Evolutionary conservation across 2,888 invertebrate species (phyloP).

Genomic region (Scaptomyza caliginosa): DNA sequence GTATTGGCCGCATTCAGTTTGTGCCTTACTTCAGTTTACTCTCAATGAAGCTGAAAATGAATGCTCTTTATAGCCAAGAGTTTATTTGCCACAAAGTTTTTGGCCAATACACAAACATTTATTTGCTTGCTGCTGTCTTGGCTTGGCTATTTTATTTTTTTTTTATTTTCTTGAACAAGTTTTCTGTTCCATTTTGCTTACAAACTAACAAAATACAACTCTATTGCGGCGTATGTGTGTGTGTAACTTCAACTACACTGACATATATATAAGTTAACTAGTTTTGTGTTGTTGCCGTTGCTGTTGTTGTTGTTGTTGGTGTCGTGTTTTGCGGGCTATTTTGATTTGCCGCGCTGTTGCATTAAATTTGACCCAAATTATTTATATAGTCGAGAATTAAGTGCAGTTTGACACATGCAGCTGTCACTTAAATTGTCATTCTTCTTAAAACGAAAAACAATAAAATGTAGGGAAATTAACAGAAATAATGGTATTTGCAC

Average conservation of each 20-base stretch:
- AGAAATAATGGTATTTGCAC: not conserved
- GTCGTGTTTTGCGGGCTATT: constrained; percentile 57
- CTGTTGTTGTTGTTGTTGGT: constrained; percentile 5
- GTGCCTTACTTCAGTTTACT: not conserved
- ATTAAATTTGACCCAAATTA: constrained; percentile 66
- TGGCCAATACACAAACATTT: constrained; percentile 34
- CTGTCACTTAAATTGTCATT: constrained; percentile 55
- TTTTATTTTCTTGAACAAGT: constrained; percentile 44
- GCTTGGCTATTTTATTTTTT: constrained; percentile 3
- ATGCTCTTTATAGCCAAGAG: constrained; percentile 41
- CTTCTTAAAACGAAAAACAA: constrained; percentile 9
- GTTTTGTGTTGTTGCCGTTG: constrained; percentile 35
- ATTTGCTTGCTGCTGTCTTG: constrained; percentile 19
- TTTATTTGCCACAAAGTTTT: constrained; percentile 61
- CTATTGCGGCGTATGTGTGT: constrained; percentile 11
- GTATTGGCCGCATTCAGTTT: constrained; percentile 4
- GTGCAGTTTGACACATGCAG: constrained; percentile 54
- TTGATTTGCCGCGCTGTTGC: constrained; percentile 43
- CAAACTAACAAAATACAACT: constrained; percentile 26
- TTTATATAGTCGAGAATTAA: constrained; percentile 61
- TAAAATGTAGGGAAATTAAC: not conserved
- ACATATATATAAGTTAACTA: constrained; percentile 40
- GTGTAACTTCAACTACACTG: constrained; percentile 27
- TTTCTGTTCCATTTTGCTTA: constrained; percentile 64
- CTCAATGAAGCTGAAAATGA: constrained; percentile 18